Conservation (phyloP, 2,888 invertebrate species). For the Hypena proboscidalis region DNA sequence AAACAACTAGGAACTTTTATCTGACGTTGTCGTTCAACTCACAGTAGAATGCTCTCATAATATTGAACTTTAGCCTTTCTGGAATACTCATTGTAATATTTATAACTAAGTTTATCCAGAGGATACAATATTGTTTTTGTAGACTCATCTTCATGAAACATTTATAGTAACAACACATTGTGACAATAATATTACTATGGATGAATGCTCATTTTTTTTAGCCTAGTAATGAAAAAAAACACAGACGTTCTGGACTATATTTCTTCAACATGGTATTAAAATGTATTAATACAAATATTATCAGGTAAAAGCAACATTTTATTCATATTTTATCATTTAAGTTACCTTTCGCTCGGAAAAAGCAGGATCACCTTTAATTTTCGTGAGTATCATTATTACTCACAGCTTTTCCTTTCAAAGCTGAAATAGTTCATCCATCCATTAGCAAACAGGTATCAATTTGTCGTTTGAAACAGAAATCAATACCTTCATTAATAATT, state of each 20-base stretch:
- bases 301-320: neutral
- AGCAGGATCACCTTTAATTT: slow-evolving; percentile 13
- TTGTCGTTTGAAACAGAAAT: slow-evolving; percentile 31
- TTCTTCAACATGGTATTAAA: no score
- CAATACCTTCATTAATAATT: slow-evolving; percentile 45
- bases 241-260: no score
- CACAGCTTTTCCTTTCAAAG: slow-evolving; percentile 25
- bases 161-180: no score
- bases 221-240: no score
- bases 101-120: slow-evolving; percentile 2
- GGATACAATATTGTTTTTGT: slow-evolving; percentile 3
- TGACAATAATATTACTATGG: no score
- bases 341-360: no score
- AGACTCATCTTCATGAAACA: no score
- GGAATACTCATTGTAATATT: slow-evolving; percentile 6
- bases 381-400: slow-evolving; percentile 22
- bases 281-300: no score
- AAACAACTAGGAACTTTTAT: slow-evolving; percentile 38
- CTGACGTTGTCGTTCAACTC: slow-evolving; percentile 18
- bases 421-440: slow-evolving; percentile 20
- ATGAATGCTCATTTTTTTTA: no score
- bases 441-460: slow-evolving; percentile 37
- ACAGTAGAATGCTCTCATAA: slow-evolving; percentile 11
- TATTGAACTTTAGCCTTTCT: slow-evolving; percentile 13
- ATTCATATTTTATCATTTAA: no score